Evolutionary conservation across 2,113 vertebrate species (phyloP).

Genomic region (Salvator merianae): DNA sequence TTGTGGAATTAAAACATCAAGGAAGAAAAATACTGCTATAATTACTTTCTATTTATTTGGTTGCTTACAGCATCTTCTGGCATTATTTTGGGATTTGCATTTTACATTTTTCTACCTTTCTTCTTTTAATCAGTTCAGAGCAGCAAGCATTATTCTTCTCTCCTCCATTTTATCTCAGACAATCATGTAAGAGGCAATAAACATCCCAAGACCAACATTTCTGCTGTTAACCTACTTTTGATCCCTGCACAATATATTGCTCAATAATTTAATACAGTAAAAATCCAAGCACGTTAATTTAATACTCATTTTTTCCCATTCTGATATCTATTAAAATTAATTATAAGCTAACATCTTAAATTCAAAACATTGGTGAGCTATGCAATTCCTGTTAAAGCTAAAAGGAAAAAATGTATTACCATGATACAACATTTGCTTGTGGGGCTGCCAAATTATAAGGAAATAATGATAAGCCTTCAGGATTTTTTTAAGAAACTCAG

Average conservation of each 20-base stretch:
- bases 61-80: not conserved
- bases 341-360: not conserved
- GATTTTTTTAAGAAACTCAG: conserved; percentile 20
- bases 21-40: not conserved
- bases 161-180: too few relatives aligned
- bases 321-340: not conserved
- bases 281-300: not conserved
- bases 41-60: not conserved
- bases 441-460: conserved; percentile 18
- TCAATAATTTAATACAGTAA: not conserved
- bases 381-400: conserved; percentile 38
- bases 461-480: not conserved
- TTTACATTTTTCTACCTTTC: too few relatives aligned
- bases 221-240: conserved; percentile 2
- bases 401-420: conserved; percentile 23
- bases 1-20: not conserved
- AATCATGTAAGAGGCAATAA: too few relatives aligned
- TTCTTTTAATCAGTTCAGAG: too few relatives aligned
- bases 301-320: conserved; percentile 13
- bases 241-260: not conserved
- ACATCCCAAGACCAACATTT: not conserved
- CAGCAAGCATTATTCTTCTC: too few relatives aligned
- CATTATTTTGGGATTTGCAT: too few relatives aligned
- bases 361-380: conserved; percentile 7
- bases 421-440: conserved; percentile 23